A percentile compares a stretch with the other conserved stretches of the same genome.
Conservation (phyloP, 2,113 vertebrate species). For the Chaetura pelagica region DNA sequence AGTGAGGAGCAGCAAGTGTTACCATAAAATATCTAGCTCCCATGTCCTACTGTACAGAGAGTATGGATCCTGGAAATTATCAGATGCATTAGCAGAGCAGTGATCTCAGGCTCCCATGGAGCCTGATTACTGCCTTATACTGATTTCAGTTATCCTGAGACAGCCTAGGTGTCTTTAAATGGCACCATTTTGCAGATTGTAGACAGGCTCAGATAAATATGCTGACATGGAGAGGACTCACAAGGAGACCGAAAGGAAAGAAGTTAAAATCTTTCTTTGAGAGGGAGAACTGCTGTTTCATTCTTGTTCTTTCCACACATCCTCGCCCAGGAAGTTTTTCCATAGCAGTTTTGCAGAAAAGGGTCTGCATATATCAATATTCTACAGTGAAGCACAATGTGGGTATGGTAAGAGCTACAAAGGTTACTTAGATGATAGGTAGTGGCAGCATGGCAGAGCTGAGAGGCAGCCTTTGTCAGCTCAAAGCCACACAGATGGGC, state of each 20-base stretch:
- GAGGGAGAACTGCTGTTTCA: neutral
- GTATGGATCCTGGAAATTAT: neutral
- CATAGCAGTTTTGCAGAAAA: neutral
- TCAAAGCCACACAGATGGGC: neutral
- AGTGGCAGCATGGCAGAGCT: neutral
- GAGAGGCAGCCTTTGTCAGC: neutral
- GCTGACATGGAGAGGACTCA: neutral
- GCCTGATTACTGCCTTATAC: no score
- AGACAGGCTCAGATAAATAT: neutral
- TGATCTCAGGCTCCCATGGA: rapidly evolving
- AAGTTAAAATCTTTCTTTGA: neutral
- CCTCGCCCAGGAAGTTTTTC: neutral
- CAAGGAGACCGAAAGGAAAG: neutral
- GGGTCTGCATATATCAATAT: neutral
- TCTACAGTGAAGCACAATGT: neutral
- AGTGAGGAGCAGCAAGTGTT: neutral
- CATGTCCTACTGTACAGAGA: neutral
- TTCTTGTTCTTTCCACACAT: neutral
- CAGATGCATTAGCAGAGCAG: neutral
- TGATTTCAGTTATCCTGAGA: neutral
- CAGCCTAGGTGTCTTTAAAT: neutral
- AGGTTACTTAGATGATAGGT: neutral
- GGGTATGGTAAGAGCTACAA: neutral
- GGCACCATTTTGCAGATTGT: neutral
- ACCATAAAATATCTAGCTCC: neutral